Conservation (phyloP, 2,113 vertebrate genomes). For the Theristicus caerulescens region DNA sequence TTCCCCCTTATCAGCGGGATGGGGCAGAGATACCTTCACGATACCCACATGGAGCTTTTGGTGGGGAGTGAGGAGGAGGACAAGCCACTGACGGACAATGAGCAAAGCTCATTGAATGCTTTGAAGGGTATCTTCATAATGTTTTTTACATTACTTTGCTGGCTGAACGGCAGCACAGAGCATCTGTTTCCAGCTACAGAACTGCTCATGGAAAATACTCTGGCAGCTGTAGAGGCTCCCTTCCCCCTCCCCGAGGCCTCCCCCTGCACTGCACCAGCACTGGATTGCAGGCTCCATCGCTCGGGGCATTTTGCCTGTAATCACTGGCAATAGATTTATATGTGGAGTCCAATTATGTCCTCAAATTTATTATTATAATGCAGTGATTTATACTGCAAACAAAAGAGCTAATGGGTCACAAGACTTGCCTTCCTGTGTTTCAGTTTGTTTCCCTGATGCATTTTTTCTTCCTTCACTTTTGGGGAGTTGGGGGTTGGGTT, state of each 20-base stretch:
- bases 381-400: constrained; percentile 24
- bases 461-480: neutral
- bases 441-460: neutral
- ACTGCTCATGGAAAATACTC: constrained; percentile 77
- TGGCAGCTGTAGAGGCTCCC: constrained; percentile 35
- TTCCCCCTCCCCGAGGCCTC: neutral
- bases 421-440: neutral
- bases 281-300: neutral
- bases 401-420: neutral
- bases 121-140: constrained; percentile 57
- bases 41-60: neutral
- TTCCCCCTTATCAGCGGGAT: neutral
- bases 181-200: constrained; percentile 83
- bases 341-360: neutral
- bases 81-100: neutral
- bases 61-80: neutral
- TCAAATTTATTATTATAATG: constrained; percentile 3
- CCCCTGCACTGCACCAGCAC: neutral
- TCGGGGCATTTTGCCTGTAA: neutral
- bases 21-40: neutral
- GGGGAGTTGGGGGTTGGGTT: neutral
- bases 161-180: constrained; percentile 51
- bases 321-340: constrained; percentile 7
- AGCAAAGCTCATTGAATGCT: constrained; percentile 37
- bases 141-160: constrained; percentile 63